phyloP scores from a whole-genome alignment of 2,113 vertebrate genomes.

The Cephalopterus ornatus region DNA sequence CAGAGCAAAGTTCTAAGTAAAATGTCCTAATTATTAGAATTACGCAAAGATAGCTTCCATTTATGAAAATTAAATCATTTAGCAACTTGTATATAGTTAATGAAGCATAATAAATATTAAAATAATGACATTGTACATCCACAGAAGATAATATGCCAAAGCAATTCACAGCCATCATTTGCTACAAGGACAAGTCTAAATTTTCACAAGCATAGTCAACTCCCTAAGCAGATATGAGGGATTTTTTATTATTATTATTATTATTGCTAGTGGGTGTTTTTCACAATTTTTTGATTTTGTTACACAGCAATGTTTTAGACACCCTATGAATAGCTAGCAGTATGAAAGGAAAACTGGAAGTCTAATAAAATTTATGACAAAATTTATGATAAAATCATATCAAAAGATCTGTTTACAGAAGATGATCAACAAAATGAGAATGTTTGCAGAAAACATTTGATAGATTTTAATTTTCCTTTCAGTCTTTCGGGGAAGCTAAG shows the following conservation, averaged over 20 bases:
- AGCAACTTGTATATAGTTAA: conserved; percentile 36
- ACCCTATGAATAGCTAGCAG: not conserved
- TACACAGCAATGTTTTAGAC: not conserved
- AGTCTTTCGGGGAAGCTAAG: not conserved
- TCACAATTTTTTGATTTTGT: not conserved
- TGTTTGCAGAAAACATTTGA: not conserved
- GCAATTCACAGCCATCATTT: conserved; percentile 9
- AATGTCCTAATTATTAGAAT: conserved; percentile 26
- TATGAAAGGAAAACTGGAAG: not conserved
- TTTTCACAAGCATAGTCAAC: not conserved
- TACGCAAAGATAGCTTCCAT: conserved; percentile 16
- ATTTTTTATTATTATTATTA: not conserved
- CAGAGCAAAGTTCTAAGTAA: not conserved
- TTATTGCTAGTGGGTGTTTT: not conserved
- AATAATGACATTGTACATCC: conserved; percentile 33
- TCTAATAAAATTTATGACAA: not conserved
- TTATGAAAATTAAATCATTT: conserved; percentile 54
- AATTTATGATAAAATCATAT: conserved; percentile 1
- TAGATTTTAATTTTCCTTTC: conserved; percentile 1
- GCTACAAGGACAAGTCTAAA: not conserved
- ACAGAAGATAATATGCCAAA: conserved; percentile 16
- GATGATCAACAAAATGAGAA: not conserved
- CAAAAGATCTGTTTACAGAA: not conserved
- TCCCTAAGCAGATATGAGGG: not conserved
- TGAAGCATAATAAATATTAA: conserved; percentile 50